Evolutionary conservation across 1,140 invertebrate genomes (phyloP).

Genomic region (Temnothorax nylanderi): DNA sequence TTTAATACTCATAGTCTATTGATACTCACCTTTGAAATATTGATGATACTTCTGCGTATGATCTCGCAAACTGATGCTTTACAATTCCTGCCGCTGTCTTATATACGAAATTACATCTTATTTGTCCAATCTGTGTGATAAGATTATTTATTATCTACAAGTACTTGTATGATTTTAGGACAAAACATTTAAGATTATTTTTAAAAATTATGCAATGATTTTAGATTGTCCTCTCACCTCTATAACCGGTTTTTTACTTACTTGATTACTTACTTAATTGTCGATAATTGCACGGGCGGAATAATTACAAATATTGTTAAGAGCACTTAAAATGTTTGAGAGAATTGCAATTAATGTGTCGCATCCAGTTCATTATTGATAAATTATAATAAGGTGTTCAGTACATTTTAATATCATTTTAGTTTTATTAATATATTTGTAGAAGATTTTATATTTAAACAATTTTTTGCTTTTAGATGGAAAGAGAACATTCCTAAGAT

Average conservation of each 20-base stretch:
- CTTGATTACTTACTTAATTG: background rate
- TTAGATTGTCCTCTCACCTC: background rate
- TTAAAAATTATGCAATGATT: background rate
- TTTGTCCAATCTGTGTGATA: conserved; percentile 46
- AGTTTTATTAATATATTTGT: background rate
- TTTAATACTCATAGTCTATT: background rate
- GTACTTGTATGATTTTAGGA: background rate
- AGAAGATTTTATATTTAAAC: background rate
- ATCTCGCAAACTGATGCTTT: conserved; percentile 28
- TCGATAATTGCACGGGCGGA: background rate
- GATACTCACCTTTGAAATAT: conserved; percentile 19
- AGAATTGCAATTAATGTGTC: background rate
- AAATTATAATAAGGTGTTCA: background rate
- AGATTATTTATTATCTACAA: conserved; percentile 46
- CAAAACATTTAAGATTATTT: conserved; percentile 24
- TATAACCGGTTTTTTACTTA: background rate
- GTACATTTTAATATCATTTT: background rate
- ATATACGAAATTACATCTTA: conserved; percentile 38
- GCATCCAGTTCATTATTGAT: background rate
- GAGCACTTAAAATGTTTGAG: background rate
- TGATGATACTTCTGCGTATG: background rate
- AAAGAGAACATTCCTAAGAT: background rate
- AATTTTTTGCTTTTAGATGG: background rate
- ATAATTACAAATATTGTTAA: background rate
- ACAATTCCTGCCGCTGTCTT: background rate